Conservation (phyloP, 1,140 invertebrate species). For the Patella vulgata region DNA sequence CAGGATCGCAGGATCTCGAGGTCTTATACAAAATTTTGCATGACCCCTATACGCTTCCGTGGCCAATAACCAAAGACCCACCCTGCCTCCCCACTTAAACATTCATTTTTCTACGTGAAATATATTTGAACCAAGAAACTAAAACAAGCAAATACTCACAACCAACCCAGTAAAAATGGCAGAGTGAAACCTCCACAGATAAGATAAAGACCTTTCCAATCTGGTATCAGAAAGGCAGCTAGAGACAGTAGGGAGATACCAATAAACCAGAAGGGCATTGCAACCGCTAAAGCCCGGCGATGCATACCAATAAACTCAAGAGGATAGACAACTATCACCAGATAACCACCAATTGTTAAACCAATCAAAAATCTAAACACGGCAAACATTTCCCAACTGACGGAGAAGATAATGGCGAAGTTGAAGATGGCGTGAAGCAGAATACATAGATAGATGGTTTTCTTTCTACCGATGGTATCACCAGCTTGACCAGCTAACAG, state of each 20-base stretch:
- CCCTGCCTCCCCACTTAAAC: too few species aligned
- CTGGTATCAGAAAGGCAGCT: slow-evolving; percentile 2
- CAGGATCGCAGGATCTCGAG: too few species aligned
- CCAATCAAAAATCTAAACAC: slow-evolving; percentile 47
- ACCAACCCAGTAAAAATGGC: slow-evolving; percentile 67
- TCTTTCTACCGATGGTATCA: slow-evolving; percentile 48
- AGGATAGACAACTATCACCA: slow-evolving; percentile 28
- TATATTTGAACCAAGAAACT: too few species aligned
- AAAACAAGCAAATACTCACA: too few species aligned
- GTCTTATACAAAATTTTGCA: too few species aligned
- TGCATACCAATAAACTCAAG: slow-evolving; percentile 35
- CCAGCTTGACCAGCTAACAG: slow-evolving; percentile 41
- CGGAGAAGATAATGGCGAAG: slow-evolving; percentile 30
- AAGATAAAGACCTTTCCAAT: slow-evolving; percentile 72
- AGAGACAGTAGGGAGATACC: slow-evolving; percentile 7
- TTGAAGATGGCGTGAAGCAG: slow-evolving; percentile 28
- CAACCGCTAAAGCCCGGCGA: slow-evolving; percentile 28
- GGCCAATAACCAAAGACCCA: too few species aligned
- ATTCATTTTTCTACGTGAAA: too few species aligned
- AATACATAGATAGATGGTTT: slow-evolving; percentile 33
- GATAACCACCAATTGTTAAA: slow-evolving; percentile 22
- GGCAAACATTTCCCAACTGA: slow-evolving; percentile 50
- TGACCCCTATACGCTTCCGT: too few species aligned
- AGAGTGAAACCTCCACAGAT: slow-evolving; percentile 77
- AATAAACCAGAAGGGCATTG: slow-evolving; percentile 28